These are phyloP conservation scores for Campoplex nolae DNA, from an alignment of 2,888 invertebrate genomes.

Conservation along the genomic window DNA sequence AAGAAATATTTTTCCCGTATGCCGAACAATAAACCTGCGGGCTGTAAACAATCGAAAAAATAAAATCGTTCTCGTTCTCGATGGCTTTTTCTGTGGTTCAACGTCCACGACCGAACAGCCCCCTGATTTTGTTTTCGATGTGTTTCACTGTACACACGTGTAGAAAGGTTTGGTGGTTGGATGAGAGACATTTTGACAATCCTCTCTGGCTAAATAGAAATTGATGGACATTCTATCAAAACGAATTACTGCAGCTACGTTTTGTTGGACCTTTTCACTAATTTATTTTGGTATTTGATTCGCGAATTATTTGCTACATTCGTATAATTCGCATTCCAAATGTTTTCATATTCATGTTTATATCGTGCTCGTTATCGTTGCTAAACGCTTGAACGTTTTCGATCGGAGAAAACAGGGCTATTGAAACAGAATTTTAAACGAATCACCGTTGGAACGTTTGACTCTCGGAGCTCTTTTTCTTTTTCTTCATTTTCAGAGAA, in stretches of 20 bases:
- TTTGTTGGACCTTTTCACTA: background rate
- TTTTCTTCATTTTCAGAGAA: too few relatives aligned
- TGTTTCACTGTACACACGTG: background rate
- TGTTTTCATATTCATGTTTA: background rate
- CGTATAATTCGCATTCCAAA: background rate
- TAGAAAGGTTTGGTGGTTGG: background rate
- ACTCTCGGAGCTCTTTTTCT: too few relatives aligned
- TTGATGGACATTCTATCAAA: background rate
- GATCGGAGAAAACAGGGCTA: too few relatives aligned
- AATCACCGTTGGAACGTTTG: too few relatives aligned
- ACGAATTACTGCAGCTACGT: background rate
- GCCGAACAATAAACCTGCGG: constrained; percentile 11
- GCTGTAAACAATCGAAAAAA: constrained; percentile 23
- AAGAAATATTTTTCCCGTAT: constrained; percentile 30
- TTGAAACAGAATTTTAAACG: too few relatives aligned
- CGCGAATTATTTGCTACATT: background rate
- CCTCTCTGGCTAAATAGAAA: constrained; percentile 6
- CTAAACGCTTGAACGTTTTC: too few relatives aligned
- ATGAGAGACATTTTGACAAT: background rate
- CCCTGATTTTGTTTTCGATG: background rate
- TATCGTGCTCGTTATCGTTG: background rate
- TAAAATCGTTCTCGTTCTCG: background rate
- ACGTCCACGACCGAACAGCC: background rate
- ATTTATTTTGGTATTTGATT: background rate
- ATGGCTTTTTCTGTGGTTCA: background rate